Conservation (phyloP, 2,888 invertebrate genomes). For the Drosophila borborema region DNA sequence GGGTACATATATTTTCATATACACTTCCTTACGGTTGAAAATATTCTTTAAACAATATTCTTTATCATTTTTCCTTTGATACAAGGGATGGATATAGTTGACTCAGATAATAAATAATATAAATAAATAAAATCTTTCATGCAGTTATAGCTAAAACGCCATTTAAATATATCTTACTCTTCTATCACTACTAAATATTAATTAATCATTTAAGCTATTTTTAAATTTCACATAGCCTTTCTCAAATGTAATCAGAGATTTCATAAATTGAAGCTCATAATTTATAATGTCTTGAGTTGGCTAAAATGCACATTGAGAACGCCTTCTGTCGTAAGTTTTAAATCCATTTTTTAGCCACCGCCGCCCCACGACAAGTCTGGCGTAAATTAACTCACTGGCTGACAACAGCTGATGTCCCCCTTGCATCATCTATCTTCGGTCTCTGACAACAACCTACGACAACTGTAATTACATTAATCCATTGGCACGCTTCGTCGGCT, state of each 20-base stretch:
- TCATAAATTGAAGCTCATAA: not conserved
- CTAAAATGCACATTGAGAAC: not conserved
- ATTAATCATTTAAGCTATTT: not conserved
- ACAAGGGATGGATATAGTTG: no score
- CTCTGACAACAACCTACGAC: conserved; percentile 54
- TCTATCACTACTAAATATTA: not conserved
- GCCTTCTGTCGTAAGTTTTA: not conserved
- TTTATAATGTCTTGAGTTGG: not conserved
- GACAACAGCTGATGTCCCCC: conserved; percentile 5
- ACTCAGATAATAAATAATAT: no score
- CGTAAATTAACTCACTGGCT: conserved; percentile 5
- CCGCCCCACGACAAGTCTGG: not conserved
- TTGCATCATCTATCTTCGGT: conserved; percentile 29
- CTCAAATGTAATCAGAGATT: not conserved
- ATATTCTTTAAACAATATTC: no score
- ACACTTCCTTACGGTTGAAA: no score
- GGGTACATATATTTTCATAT: no score
- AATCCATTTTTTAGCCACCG: not conserved
- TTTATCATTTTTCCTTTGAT: no score
- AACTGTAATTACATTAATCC: conserved; percentile 74
- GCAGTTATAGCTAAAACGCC: no score
- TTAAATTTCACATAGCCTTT: not conserved
- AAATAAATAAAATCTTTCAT: no score
- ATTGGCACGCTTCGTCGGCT: conserved; percentile 54
- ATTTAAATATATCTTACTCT: no score